phyloP scores from a whole-genome alignment of 37 sponge, comb jelly and placozoan species.

The Agelas oroides region DNA sequence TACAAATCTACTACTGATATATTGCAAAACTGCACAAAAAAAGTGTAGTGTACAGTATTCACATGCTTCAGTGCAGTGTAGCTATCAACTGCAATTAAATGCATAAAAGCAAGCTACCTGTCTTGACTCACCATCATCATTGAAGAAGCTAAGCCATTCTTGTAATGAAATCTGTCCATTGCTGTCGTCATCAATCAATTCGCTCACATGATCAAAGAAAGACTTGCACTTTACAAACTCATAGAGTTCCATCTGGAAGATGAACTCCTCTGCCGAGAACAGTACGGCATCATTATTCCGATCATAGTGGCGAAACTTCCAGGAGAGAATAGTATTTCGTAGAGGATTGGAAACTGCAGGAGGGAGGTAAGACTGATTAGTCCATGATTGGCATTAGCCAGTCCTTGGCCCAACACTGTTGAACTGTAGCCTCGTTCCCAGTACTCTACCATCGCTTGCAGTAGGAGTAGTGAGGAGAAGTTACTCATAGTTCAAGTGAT shows the following conservation, averaged over 20 bases:
- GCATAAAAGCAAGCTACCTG: too few relatives aligned
- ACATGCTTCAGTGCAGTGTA: too few relatives aligned
- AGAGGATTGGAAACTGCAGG: neutral
- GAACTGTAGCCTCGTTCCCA: too few relatives aligned
- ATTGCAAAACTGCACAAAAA: neutral
- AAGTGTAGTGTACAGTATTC: too few relatives aligned
- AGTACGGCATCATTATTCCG: constrained; percentile 3
- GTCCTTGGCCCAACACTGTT: too few relatives aligned
- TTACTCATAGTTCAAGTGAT: too few relatives aligned
- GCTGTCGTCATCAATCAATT: constrained; percentile 6
- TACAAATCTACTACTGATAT: neutral
- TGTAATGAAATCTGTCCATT: neutral
- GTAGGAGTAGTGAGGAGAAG: too few relatives aligned
- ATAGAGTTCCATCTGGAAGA: constrained; percentile 2
- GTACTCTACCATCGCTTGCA: too few relatives aligned
- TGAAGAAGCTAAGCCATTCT: constrained; percentile 41
- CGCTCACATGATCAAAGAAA: constrained; percentile 25
- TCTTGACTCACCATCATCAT: neutral
- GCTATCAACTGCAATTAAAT: too few relatives aligned
- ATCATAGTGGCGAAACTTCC: constrained; percentile 38
- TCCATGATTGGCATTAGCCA: too few relatives aligned
- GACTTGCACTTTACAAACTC: constrained; percentile 9
- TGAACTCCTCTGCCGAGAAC: neutral
- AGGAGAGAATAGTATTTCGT: neutral
- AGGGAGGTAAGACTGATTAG: neutral